Evolutionary conservation across 1,140 invertebrate genomes (phyloP).

Genomic region (Formica exsecta): DNA sequence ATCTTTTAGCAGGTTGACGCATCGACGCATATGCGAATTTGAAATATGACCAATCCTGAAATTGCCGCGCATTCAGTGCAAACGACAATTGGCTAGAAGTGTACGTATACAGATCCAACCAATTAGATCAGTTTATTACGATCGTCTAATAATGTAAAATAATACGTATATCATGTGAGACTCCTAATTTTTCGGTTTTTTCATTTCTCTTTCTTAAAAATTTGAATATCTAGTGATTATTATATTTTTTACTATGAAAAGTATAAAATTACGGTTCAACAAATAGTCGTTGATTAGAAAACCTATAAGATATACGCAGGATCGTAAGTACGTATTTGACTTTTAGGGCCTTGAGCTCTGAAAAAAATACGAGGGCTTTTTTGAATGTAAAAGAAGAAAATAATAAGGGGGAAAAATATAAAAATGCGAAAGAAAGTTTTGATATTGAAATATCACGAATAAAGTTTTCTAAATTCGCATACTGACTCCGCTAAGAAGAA

Average conservation of each 20-base stretch:
- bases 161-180: not conserved
- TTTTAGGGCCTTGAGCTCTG: not conserved
- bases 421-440: not conserved
- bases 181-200: not conserved
- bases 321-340: not conserved
- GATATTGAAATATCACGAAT: not conserved
- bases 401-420: not conserved
- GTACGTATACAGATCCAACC: not conserved
- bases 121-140: not conserved
- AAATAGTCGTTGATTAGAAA: not conserved
- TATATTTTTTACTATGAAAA: not conserved
- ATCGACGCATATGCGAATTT: not conserved
- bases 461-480: not conserved
- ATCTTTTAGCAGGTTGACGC: too few relatives aligned
- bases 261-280: not conserved
- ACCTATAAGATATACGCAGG: not conserved
- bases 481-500: not conserved
- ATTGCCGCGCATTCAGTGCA: not conserved
- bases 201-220: not conserved
- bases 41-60: not conserved
- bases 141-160: not conserved
- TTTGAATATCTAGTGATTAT: not conserved
- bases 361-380: not conserved
- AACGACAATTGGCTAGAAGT: not conserved
- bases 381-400: too few relatives aligned